Conservation (phyloP, 1,140 invertebrate genomes). For the Chironomus tepperi region DNA sequence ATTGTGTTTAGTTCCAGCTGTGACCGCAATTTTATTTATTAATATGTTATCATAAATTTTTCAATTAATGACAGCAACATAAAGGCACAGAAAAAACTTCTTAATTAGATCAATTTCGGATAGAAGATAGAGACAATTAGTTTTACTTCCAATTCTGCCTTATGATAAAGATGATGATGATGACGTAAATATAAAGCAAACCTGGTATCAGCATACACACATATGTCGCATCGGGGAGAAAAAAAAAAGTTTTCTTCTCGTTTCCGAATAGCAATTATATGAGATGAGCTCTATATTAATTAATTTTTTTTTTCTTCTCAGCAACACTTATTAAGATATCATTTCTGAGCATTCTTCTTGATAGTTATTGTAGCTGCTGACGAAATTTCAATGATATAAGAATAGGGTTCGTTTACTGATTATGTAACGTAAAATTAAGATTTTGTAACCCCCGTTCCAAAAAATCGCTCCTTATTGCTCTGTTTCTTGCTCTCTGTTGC, state of each 20-base stretch:
- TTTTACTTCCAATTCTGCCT: neutral
- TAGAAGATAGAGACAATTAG: neutral
- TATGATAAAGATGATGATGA: neutral
- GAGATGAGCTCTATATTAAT: neutral
- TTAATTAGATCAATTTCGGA: constrained; percentile 1
- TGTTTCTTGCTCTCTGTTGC: too few relatives aligned
- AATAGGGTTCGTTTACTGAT: too few relatives aligned
- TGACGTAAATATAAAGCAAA: neutral
- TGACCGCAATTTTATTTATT: neutral
- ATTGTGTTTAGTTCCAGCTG: neutral
- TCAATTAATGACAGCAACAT: neutral
- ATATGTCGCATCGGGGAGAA: neutral
- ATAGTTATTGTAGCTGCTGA: neutral
- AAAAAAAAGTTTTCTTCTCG: neutral
- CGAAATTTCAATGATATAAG: too few relatives aligned
- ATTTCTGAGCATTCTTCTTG: neutral
- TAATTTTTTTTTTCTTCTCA: neutral
- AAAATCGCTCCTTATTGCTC: too few relatives aligned
- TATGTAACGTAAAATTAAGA: too few relatives aligned
- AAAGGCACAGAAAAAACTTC: neutral
- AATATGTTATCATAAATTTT: neutral
- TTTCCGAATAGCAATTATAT: neutral
- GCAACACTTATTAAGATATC: constrained; percentile 8
- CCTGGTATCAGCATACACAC: constrained; percentile 11
- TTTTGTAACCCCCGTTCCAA: too few relatives aligned